phyloP scores from a whole-genome alignment of 2,888 invertebrate species.

The Sipha maydis region DNA sequence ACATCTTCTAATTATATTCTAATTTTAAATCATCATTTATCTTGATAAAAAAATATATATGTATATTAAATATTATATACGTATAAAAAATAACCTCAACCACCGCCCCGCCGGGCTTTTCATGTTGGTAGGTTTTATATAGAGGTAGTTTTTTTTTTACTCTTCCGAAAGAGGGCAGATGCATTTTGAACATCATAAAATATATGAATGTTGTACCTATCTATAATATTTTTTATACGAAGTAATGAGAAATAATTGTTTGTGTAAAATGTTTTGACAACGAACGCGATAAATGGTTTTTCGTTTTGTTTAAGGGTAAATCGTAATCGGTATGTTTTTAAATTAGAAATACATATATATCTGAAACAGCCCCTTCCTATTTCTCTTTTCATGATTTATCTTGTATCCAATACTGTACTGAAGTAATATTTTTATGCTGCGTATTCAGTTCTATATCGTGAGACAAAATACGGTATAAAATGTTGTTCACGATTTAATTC shows the following conservation, averaged over 20 bases:
- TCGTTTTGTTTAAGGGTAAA: constrained; percentile 45
- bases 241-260: constrained; percentile 62
- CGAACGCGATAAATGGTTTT: constrained; percentile 59
- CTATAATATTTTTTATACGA: neutral
- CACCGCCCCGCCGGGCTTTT: constrained; percentile 61
- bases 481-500: neutral
- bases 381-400: neutral
- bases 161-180: constrained; percentile 51
- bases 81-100: constrained; percentile 34
- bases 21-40: constrained; percentile 62
- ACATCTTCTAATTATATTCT: constrained; percentile 61
- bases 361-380: neutral
- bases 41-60: constrained; percentile 54
- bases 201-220: constrained; percentile 34
- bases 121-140: constrained; percentile 19
- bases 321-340: constrained; percentile 3
- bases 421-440: neutral
- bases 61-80: neutral
- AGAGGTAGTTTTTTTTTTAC: constrained; percentile 36
- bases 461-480: neutral
- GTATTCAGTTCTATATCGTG: neutral
- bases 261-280: constrained; percentile 60
- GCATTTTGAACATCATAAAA: constrained; percentile 54
- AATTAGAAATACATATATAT: constrained; percentile 35
- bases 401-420: neutral